Base-by-base conservation (phyloP, 2,797 vertebrate genomes). In the Sebastes steindachneri region DNA sequence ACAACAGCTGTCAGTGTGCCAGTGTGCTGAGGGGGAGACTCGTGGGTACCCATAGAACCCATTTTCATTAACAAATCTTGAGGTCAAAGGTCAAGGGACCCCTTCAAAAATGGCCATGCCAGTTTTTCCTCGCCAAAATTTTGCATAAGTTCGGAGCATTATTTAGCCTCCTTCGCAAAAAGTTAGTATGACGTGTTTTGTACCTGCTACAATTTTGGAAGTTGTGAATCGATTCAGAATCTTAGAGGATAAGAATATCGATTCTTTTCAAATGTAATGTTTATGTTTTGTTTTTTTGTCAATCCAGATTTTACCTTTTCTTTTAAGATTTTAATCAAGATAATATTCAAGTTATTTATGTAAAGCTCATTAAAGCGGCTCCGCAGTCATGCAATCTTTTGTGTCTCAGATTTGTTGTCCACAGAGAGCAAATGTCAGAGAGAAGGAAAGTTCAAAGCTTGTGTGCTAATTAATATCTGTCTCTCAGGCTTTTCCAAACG, bases 331-430 rank as follows among this genome's bases (percentile, higher is more conserved):
- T 33, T 14, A 35, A 62, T 29, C 29, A 45, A 45, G 41, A 45
- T 45, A 45, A 45, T 45, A 29, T 33, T 80, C 23, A 48, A 9
- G 41, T 74, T 59, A 55, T 51, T 76, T 69, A 41, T 68, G 9
- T 41, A 2, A 59, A 64, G 23, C 77, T 85, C 73, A 83, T 85
- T 83, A 88, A 83, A 81, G 59, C 77, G 45, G 45, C 66, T 72
- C 64, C 59, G 17, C 71, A 79, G 26, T 53, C 35, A 57, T 33
- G 63, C 5, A n/a, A 53, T 71, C 14, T 76, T 68, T 80, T 76
- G 41, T 86, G 54, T 73, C 57, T 75, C 70, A 57, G 57, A 66
- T 37, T 74, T 41, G 69, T 69, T 80, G 57, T 60, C 68, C 66
- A 71, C 48, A 68, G 14, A 70, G 70, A 70, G 35, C 59, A 81